Conservation (phyloP, 2,113 vertebrate genomes). For the Ceuthmochares aereus region DNA sequence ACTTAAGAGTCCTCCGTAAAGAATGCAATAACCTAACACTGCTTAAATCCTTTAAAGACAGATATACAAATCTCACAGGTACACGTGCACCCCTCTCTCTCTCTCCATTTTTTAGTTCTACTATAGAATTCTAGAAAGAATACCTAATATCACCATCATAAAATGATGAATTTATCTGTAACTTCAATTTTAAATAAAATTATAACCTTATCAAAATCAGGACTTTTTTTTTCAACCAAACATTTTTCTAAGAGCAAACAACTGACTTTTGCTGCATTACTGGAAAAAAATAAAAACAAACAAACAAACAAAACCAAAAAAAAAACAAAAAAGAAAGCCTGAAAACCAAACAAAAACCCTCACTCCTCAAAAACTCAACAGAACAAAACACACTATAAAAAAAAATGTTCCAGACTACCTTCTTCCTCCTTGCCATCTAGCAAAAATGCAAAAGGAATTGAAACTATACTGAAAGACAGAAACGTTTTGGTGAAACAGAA, state of each 20-base stretch:
- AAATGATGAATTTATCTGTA: accelerated
- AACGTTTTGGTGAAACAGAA: neutral
- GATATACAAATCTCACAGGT: neutral
- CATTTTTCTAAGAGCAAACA: neutral
- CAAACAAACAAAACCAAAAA: neutral
- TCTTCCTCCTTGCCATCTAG: neutral
- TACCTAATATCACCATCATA: neutral
- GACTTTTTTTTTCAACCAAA: neutral
- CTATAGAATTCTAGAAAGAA: neutral
- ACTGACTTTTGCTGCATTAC: neutral
- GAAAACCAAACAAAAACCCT: accelerated
- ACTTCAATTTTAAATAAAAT: neutral
- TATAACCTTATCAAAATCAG: neutral
- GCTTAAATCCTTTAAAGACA: neutral
- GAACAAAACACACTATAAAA: neutral
- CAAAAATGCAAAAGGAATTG: neutral
- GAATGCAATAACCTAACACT: neutral
- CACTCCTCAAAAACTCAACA: neutral
- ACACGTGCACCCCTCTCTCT: neutral
- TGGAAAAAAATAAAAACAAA: neutral
- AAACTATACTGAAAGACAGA: neutral
- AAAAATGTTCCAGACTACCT: neutral
- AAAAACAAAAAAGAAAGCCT: too few species aligned
- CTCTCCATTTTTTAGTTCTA: neutral
- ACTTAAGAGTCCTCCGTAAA: neutral